Base-by-base conservation (phyloP, 2,888 invertebrate genomes). In the Pseudococcus jackbeardsleyi region DNA sequence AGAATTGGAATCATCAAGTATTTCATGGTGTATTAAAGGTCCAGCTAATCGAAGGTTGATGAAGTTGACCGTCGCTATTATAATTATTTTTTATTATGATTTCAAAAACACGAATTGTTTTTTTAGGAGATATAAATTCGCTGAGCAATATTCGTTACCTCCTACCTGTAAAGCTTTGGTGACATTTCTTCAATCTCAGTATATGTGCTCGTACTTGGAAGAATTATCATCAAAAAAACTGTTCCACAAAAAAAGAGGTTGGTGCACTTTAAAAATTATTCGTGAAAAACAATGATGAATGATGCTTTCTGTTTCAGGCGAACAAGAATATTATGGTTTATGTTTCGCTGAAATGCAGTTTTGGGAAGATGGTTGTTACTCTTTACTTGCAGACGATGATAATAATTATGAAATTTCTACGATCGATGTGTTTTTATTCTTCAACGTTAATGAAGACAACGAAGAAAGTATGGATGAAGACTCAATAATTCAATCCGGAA, bases 201-300 rank as follows among this genome's bases (percentile, higher is more conserved):
- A 39, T n/a, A 88, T 88, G 88, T 88, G 88, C 54, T 88, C 88
- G n/a, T 88, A 88, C 33, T 22, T 88, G 33, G 88, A 88, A 88
- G 48, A 82, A 82, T 82, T 82, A 82, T 46, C 79, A 82, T 82
- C 79, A 22, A 82, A 82, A 19, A 82, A 82, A 82, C 46, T 82
- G 6, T 82, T 82, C 9, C 5, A 46, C 12, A 82, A 82, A 19
- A 82, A 59, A 59, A 85, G 39, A 42, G 39, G 64, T 85, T n/a
- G n/a, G 19, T 39, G 6, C 15, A n/a, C 3, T 79, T 79, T 79
- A 9, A 79, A 39, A 82, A 82, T 33, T 46, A 33, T 64, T 64
- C 17, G 26, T 68, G 5, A 54, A 54, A 48, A 54, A 8, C 42
- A 42, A 54, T 85, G n/a, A 6, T 59, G 0, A 22, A 22, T 12